Base-by-base conservation (phyloP, 2,888 invertebrate species). In the Onthophagus sagittarius region DNA sequence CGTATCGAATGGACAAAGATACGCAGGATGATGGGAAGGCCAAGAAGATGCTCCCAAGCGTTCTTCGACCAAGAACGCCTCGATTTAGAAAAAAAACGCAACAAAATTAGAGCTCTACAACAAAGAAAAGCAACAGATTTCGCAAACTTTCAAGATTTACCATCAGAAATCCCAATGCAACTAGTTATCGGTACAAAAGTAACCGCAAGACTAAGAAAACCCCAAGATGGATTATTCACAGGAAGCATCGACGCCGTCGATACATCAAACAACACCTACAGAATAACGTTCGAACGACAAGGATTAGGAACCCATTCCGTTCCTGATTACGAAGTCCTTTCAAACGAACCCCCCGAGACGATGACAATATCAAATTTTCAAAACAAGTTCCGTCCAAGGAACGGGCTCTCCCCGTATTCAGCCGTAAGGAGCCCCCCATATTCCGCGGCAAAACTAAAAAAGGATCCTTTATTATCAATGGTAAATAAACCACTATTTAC, bases 1-100 rank as follows among this genome's bases (percentile, higher is more conserved):
- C 90, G 97, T 79, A 91, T 93, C 2, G 97, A 99, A 83, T 99
- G 99, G 99, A 93, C 95, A 71, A 95, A 96, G 85, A 94, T 99
- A 74, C 89, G 99, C 72, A 87, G 97, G 76, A 92, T 98, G 88
- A 97, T 99, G 95, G 99, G 99, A 0, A 98, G 98, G 82, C 99
- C 99, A 0, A 87, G 99, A 70, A 89, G 99, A 82, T 98, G 95
- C 85, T 97, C 97, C 0, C 93, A 94, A 82, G 94, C 96, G 0
- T 99, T 99, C 84, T 98, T 99, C 85, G 92, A 93, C 77, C 99
- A 99, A 86, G 99, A 99, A 85, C 88, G 99, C 65, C 89, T 91
- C 76, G 96, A 97, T 79, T 86, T 99, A 73, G 96, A 97, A 79
- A 90, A 94, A 63, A 97, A 97, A 85, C 89, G 99, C 15, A 93